Percentiles rank a stretch among this genome's conserved stretches.
These are phyloP conservation scores for Melanchra persicariae DNA, from an alignment of 2,888 invertebrate species.

Conservation along the genomic window DNA sequence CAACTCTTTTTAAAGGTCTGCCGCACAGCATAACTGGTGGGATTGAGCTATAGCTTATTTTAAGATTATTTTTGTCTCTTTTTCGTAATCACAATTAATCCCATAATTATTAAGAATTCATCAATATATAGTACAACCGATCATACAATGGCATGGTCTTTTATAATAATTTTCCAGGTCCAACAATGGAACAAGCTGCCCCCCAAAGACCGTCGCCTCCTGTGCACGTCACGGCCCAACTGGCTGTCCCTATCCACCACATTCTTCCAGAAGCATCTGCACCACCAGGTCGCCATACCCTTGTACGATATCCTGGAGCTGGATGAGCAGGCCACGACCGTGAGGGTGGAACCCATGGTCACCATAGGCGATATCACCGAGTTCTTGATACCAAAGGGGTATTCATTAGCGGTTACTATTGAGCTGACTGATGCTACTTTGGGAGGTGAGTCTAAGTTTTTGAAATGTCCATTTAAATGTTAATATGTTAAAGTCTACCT, in stretches of 20 bases:
- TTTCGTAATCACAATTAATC: no score
- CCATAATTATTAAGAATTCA: no score
- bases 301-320: constrained; percentile 91
- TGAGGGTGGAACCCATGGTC: constrained; percentile 93
- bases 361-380: constrained; percentile 92
- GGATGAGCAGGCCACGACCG: constrained; percentile 90
- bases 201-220: constrained; percentile 84
- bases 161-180: constrained; percentile 75
- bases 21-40: no score
- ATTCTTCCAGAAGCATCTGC: constrained; percentile 92
- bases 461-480: no score
- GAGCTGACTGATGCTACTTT: constrained; percentile 93
- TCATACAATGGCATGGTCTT: no score
- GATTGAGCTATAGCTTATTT: no score
- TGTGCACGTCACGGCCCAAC: constrained; percentile 93
- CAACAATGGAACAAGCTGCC: constrained; percentile 90
- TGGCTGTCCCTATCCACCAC: constrained; percentile 93
- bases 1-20: no score
- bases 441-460: constrained; percentile 91
- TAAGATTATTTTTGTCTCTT: no score
- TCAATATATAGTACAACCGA: no score
- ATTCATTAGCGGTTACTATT: constrained; percentile 92
- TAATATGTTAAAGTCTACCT: no score
- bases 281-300: constrained; percentile 92
- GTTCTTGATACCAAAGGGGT: constrained; percentile 92